These are phyloP conservation scores for Arion vulgaris DNA, from an alignment of 1,140 invertebrate species.

Conservation along the genomic window DNA sequence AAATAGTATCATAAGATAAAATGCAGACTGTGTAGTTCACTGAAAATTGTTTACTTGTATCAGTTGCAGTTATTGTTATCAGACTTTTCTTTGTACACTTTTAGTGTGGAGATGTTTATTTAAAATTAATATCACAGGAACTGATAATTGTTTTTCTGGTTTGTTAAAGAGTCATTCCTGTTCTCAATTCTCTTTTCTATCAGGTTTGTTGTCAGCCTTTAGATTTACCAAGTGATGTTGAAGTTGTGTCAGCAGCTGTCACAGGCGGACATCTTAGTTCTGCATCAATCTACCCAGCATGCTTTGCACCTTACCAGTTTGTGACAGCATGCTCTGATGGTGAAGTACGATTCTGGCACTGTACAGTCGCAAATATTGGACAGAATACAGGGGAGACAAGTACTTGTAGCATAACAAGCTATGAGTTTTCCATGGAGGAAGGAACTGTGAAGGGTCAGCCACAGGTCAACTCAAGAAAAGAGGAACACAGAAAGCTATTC, in stretches of 20 bases:
- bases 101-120: too few relatives aligned
- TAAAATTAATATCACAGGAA: too few relatives aligned
- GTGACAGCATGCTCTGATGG: constrained; percentile 83
- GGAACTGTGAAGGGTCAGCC: constrained; percentile 38
- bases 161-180: too few relatives aligned
- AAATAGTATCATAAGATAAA: too few relatives aligned
- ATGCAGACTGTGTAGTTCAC: too few relatives aligned
- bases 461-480: constrained; percentile 11
- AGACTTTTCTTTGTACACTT: too few relatives aligned
- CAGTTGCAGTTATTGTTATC: too few relatives aligned
- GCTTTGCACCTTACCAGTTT: constrained; percentile 95
- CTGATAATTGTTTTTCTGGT: too few relatives aligned
- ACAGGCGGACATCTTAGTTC: constrained; percentile 97
- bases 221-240: constrained; percentile 89
- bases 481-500: constrained; percentile 44
- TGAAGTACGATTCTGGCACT: constrained; percentile 83
- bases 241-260: constrained; percentile 91
- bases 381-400: constrained; percentile 28
- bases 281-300: constrained; percentile 98
- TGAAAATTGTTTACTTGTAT: too few relatives aligned
- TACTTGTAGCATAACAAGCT: constrained; percentile 51
- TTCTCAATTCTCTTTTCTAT: neutral
- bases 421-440: constrained; percentile 61
- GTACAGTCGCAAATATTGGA: constrained; percentile 73
- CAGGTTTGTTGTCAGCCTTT: constrained; percentile 87